Evolutionary conservation across 1,140 invertebrate genomes (phyloP).

Genomic region (Lasioglossum albipes): DNA sequence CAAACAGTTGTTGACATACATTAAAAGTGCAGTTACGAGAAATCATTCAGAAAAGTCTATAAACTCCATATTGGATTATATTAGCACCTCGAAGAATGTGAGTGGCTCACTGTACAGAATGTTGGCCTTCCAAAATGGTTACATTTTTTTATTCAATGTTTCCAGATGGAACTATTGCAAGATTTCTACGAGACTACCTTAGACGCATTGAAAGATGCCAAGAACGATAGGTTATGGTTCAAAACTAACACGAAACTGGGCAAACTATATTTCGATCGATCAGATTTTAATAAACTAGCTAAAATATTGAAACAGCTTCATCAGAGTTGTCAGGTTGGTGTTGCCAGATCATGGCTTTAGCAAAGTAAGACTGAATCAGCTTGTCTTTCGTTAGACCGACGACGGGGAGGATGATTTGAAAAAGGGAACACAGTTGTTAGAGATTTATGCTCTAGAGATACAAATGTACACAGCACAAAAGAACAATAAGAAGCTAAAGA

Average conservation of each 20-base stretch:
- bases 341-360: slow-evolving; percentile 3
- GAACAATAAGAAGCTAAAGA: slow-evolving; percentile 99
- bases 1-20: slow-evolving; percentile 97
- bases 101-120: slow-evolving; percentile 69
- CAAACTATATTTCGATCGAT: slow-evolving; percentile 98
- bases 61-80: slow-evolving; percentile 99
- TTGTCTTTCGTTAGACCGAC: slow-evolving; percentile 87
- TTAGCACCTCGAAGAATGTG: slow-evolving; percentile 99
- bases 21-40: slow-evolving; percentile 98
- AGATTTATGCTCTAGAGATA: slow-evolving; percentile 99
- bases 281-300: slow-evolving; percentile 95
- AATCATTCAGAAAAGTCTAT: slow-evolving; percentile 99
- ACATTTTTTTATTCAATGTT: slow-evolving; percentile 32
- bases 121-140: slow-evolving; percentile 15
- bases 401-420: slow-evolving; percentile 99
- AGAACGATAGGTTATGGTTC: slow-evolving; percentile 99
- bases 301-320: slow-evolving; percentile 99
- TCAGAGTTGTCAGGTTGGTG: slow-evolving; percentile 93
- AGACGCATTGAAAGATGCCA: slow-evolving; percentile 98
- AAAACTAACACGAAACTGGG: slow-evolving; percentile 99
- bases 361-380: neutral
- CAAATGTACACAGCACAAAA: slow-evolving; percentile 99
- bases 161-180: slow-evolving; percentile 98
- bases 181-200: slow-evolving; percentile 99
- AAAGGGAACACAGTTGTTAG: slow-evolving; percentile 98